Base-by-base conservation (phyloP, 2,797 vertebrate species). In the Scolopax bukidnonensis region DNA sequence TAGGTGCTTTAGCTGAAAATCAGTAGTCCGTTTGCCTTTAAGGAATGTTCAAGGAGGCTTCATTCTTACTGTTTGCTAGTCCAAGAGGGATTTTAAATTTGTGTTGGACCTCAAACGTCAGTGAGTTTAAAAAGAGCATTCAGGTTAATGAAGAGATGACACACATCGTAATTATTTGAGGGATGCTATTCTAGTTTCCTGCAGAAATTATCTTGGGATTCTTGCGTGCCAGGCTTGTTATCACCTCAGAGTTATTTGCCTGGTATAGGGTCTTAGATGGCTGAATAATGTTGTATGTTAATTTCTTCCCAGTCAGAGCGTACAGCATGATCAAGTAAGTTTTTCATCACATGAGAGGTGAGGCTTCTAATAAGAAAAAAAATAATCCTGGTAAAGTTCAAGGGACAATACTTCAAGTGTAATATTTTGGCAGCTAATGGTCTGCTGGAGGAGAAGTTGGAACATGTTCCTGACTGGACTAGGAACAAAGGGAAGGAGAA, bases 101-200 rank as follows among this genome's bases (percentile, higher is more conserved):
- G 3, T 8, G 9, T 41, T 75, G 61, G 14, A 63, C 30, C 11
- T 86, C 50, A 69, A 75, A 73, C 7, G 16, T 92, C 90, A 95
- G 18, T 69, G 67, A 87, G 54, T 94, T 93, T 95, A 81, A 92
- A 96, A 95, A 84, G 59, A 93, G n/a, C 48, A 65, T 90, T 92
- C 80, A 92, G 93, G 93, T 95, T 95, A 95, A 95, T 96, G 96
- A 95, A 54, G 67, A 79, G 90, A 51, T 57, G 80, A 28, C 88
- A 90, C 57, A 32, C 13, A 15, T 83, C 53, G 10, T 84, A 32
- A 61, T 79, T 86, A 81, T 86, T 86, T 90, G 67, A 69, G 86
- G 40, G 27, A 59, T 90, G 47, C 70, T 93, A n/a, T 93, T 96
- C 74, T 88, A 30, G 47, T 92, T 95, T 90, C 50, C 47, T 73